These are phyloP conservation scores for Halisarca cf. caerulea DNA, from an alignment of 37 sponge, comb jelly and placozoan species.

Conservation along the genomic window DNA sequence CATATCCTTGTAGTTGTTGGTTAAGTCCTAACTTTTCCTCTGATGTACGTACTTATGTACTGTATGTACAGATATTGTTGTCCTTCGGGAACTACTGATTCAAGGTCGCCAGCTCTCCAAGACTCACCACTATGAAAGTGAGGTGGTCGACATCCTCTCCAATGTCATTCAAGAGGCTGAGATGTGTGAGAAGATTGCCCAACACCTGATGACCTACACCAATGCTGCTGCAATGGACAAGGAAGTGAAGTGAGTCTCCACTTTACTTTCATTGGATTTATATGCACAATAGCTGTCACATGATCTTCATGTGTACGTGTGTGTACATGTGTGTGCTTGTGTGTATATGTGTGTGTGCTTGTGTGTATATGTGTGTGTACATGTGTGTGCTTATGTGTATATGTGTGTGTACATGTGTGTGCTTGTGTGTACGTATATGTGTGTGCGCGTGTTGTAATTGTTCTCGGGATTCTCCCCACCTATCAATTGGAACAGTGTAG, in stretches of 20 bases:
- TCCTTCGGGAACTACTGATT: neutral
- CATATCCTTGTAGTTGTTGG: no score
- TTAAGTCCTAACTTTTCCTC: no score
- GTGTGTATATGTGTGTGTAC: no score
- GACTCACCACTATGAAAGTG: slow-evolving; percentile 27
- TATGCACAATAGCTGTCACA: neutral
- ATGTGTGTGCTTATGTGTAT: no score
- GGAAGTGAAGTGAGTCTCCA: neutral
- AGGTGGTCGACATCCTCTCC: slow-evolving; percentile 38
- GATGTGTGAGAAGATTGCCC: slow-evolving; percentile 40
- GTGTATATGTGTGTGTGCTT: no score
- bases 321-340: neutral
- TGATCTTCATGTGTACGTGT: neutral
- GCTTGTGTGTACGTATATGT: no score
- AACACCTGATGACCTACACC: slow-evolving; percentile 35
- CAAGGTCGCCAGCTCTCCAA: neutral
- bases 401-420: no score
- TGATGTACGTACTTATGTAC: no score
- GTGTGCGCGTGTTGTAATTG: no score
- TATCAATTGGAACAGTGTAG: no score
- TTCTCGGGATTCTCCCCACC: no score
- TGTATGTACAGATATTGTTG: neutral
- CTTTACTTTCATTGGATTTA: neutral
- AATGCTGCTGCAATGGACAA: neutral
- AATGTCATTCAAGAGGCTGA: slow-evolving; percentile 55